Base-by-base conservation (phyloP, 2,797 vertebrate species). In the Melanotaenia pygmaea region DNA sequence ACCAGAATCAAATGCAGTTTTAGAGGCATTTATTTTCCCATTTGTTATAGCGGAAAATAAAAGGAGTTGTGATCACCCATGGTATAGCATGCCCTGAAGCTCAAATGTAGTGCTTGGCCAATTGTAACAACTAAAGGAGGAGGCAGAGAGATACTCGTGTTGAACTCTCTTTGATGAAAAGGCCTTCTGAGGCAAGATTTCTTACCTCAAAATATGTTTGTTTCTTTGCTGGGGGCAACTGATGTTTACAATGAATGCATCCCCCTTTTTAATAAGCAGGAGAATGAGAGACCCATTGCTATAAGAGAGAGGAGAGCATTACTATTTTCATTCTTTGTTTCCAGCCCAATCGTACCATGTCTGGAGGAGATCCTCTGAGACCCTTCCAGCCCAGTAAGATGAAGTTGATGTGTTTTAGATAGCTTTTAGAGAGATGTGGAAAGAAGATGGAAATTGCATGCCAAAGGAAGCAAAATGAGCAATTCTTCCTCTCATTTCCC, bases 331-430 rank as follows among this genome's bases (percentile, higher is more conserved):
- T 82, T 72, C 74, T 81, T 90, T 81, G 75, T 78, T 78, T 68
- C 73, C 70, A 72, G 71, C 57, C 71, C 37, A 38, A 71, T 22
- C 6, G 13, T 34, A 57, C 68, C 70, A 62, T 79, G 85, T 89
- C 84, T 92, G 72, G 82, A 83, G 87, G 86, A 87, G 86, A 90
- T 91, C 83, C 87, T 91, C 26, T 24, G 84, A 88, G 85, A 75
- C 64, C 72, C 79, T 77, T 85, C 79, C 74, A 74, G 82, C 83
- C 80, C 26, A 24, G 71, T 61, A 79, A 89, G 88, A 90, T 84
- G 82, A 86, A 85, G 85, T 79, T 86, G 83, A 90, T 92, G 85
- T 87, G 84, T 91, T 91, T 88, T 88, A 82, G 86, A 90, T 89
- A 72, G 86, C 81, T 85, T 86, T 85, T 76, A 83, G 76, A 84